Evolutionary conservation across 2,888 invertebrate species (phyloP).

Genomic region (Philopedon plagiatum): DNA sequence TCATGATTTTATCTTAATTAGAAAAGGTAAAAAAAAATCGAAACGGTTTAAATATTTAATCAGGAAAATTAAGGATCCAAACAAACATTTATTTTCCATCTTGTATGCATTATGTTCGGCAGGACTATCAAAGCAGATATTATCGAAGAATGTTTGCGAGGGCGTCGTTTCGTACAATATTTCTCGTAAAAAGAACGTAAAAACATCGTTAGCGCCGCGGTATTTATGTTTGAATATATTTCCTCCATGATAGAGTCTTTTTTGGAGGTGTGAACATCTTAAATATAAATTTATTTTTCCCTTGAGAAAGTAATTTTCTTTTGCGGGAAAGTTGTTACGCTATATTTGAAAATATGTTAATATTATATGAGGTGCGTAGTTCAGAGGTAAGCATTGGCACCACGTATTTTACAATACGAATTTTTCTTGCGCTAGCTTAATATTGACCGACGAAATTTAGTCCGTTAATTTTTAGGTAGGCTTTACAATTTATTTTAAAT

Average conservation of each 20-base stretch:
- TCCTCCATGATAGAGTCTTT: constrained; percentile 16
- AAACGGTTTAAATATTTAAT: constrained; percentile 5
- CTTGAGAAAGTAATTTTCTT: constrained; percentile 21
- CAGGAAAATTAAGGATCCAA: not conserved
- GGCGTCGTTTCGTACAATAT: constrained; percentile 15
- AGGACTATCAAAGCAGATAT: constrained; percentile 17
- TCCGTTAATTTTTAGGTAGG: too few species aligned
- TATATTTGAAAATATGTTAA: constrained; percentile 13
- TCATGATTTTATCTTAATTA: too few species aligned
- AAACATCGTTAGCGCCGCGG: constrained; percentile 34
- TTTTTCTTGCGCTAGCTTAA: too few species aligned
- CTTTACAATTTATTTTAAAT: too few species aligned
- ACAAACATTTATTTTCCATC: constrained; percentile 14
- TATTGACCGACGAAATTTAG: too few species aligned
- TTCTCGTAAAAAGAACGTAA: constrained; percentile 34
- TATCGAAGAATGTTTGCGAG: constrained; percentile 26
- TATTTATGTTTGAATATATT: constrained; percentile 41
- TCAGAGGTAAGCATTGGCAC: too few species aligned
- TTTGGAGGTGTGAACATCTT: constrained; percentile 13
- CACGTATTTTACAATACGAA: too few species aligned
- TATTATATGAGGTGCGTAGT: not conserved
- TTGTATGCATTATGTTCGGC: constrained; percentile 9
- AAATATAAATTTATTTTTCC: constrained; percentile 31
- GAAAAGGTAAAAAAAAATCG: too few species aligned
- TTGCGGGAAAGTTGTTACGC: constrained; percentile 17